Evolutionary conservation across 2,888 invertebrate species (phyloP), one percentile per base, ranked within the genome.

Genomic region (Cataglyphis albicans): DNA sequence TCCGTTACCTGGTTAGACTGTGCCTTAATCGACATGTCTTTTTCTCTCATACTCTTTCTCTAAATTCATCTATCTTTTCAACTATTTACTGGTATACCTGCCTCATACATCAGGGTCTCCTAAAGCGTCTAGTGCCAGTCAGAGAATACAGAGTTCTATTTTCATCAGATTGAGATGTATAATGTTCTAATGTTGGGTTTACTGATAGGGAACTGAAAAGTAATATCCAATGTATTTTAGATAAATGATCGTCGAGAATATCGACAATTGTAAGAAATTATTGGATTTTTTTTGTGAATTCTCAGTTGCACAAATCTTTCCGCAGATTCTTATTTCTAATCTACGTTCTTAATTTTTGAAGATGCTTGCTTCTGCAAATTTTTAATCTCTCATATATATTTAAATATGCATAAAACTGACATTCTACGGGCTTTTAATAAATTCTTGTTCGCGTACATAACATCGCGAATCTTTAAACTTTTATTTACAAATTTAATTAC

Each of bases 1-100:
- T 84, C 97, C 97, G 81, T 95, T 98, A 93, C 98, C 98, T 90
- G 97, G 97, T 90, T 98, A 96, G 95, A 94, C 87, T 86, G 93
- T 93, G 93, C 93, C 94, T 93, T 94, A 93, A 90, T 87, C 84
- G 84, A 88, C 21, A 7, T 74, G 25, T 74, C 25, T 74, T 29
- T 74, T 9, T 72, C 55, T 72, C n/a, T 29, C 32, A 41, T 29
- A 32, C 21, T 41, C 32, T 55, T 52, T 61, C 38, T 38, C 32
- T 41, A 12, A 32, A 64, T 57, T 55, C 55, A 29, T 48, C 12
- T 67, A 10, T 15, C 10, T 25, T 72, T 48, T n/a, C 32, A n/a
- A 72, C 48, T 61, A 61, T 81, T 64, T 61, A 55, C 59, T 52
- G 21, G 21, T 65, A 41, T 81, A 63, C 64, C 65, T 85, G 10